phyloP scores from a whole-genome alignment of 1,140 invertebrate species.

The Drosophila eugracilis region DNA sequence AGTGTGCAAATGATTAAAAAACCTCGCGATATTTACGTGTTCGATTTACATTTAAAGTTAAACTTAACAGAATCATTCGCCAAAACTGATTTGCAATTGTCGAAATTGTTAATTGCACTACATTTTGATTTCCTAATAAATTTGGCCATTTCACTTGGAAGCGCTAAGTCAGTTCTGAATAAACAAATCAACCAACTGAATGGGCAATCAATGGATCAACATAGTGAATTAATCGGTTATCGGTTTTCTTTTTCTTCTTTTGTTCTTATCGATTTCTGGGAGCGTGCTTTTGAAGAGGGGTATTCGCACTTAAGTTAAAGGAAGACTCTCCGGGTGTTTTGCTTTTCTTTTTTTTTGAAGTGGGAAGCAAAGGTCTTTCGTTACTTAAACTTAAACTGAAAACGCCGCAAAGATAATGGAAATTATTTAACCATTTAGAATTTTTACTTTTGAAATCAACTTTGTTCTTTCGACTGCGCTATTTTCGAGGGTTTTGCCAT shows the following conservation, averaged over 20 bases:
- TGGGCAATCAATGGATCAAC: constrained; percentile 43
- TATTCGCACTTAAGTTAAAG: constrained; percentile 71
- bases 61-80: constrained; percentile 60
- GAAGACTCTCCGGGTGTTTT: constrained; percentile 73
- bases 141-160: constrained; percentile 83
- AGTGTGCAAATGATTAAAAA: constrained; percentile 71
- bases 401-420: constrained; percentile 38
- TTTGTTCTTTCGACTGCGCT: constrained; percentile 61
- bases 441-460: constrained; percentile 36
- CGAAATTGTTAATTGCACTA: constrained; percentile 54
- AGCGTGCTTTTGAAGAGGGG: constrained; percentile 32
- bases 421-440: constrained; percentile 26
- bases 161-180: constrained; percentile 82
- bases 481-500: constrained; percentile 31
- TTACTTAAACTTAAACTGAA: constrained; percentile 46
- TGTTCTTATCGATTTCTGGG: constrained; percentile 4
- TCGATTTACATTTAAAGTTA: constrained; percentile 39
- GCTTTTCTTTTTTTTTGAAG: constrained; percentile 61
- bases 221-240: constrained; percentile 21
- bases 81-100: constrained; percentile 53
- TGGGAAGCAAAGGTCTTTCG: constrained; percentile 59
- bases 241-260: constrained; percentile 15
- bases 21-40: constrained; percentile 20
- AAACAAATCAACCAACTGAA: constrained; percentile 57
- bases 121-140: constrained; percentile 77